Evolutionary conservation across 2,888 invertebrate species (phyloP), one percentile per base, ranked within the genome.

Genomic region (Griposia aprilina): DNA sequence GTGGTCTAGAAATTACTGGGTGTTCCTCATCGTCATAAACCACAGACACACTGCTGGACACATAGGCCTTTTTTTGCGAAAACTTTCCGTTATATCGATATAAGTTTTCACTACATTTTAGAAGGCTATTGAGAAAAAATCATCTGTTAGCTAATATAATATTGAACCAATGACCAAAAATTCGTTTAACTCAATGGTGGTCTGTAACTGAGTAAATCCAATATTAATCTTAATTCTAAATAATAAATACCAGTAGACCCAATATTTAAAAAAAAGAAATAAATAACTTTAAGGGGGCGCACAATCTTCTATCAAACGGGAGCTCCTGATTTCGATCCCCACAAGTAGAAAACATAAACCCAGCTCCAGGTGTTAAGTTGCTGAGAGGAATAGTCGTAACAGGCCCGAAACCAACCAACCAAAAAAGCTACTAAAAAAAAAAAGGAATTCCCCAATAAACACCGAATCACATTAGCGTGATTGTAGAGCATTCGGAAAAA

Each of bases 401-500:
- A 15, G 6, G 15, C n/a, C 11, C n/a, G n/a, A 2, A 7, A 30
- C 4, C 17, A 60, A 60, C 60, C 30, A 11, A 36, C 11, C 30
- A 11, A 36, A 5, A 36, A 62, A 62, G 11, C 20, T 62, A 17
- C 52, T 36, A 3, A 41, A 71, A 45, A 71, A 13, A 45, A 6
- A 45, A 6, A 6, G 10, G n/a, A n/a, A 41, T 72, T 75, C 59
- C 59, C 52, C 75, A 81, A 79, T 78, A 84, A 78, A 72, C 80
- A 81, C 77, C 72, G 36, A 83, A 84, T 81, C 79, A 81, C 86
- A 89, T 88, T 87, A 88, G 66, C 71, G 78, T 82, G 80, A 90
- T 87, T 88, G 85, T 78, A 50, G 74, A 36, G 59, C 63, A 62
- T 69, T 69, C 62, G 74, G 78, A 90, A 91, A 89, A 87, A 74